Evolutionary conservation across 1,140 invertebrate species (phyloP).

Genomic region (Drosophila navojoa): DNA sequence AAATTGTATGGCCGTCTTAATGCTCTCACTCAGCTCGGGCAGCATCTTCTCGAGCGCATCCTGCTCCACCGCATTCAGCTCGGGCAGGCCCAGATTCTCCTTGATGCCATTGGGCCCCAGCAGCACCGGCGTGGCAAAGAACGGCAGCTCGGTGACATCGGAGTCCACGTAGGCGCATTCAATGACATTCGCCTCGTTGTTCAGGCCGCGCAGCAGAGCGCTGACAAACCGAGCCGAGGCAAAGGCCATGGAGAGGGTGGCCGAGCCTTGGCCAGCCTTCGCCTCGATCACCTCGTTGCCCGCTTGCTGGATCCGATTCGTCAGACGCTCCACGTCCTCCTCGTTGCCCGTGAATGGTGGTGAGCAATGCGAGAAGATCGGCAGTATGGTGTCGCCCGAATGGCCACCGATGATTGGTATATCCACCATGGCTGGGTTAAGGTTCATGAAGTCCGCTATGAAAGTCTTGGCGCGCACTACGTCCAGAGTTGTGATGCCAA

Average conservation of each 20-base stretch:
- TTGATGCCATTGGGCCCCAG: constrained; percentile 96
- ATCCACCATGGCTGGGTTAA: constrained; percentile 91
- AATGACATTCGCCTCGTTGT: constrained; percentile 93
- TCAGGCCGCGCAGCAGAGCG: constrained; percentile 90
- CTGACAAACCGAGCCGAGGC: constrained; percentile 95
- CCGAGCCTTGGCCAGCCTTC: constrained; percentile 98
- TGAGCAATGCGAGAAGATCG: constrained; percentile 94
- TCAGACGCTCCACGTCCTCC: constrained; percentile 90
- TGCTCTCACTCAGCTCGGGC: constrained; percentile 96
- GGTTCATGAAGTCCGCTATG: constrained; percentile 90
- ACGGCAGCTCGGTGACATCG: constrained; percentile 92
- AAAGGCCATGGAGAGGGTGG: constrained; percentile 98
- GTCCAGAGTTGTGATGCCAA: constrained; percentile 98
- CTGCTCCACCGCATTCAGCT: constrained; percentile 92
- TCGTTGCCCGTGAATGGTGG: constrained; percentile 89
- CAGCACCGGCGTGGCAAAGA: constrained; percentile 96
- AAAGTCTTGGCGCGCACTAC: constrained; percentile 97
- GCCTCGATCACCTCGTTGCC: constrained; percentile 99
- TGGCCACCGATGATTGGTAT: constrained; percentile 99
- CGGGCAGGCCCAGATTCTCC: constrained; percentile 96
- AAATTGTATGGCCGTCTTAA: constrained; percentile 96
- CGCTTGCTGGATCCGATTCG: constrained; percentile 95
- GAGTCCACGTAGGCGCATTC: constrained; percentile 97
- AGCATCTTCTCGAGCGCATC: constrained; percentile 92
- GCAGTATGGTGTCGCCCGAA: constrained; percentile 98